Percentiles rank a stretch among this genome's conserved stretches.
Conservation (phyloP, 2,113 vertebrate species). For the Paedocypris sp. region DNA sequence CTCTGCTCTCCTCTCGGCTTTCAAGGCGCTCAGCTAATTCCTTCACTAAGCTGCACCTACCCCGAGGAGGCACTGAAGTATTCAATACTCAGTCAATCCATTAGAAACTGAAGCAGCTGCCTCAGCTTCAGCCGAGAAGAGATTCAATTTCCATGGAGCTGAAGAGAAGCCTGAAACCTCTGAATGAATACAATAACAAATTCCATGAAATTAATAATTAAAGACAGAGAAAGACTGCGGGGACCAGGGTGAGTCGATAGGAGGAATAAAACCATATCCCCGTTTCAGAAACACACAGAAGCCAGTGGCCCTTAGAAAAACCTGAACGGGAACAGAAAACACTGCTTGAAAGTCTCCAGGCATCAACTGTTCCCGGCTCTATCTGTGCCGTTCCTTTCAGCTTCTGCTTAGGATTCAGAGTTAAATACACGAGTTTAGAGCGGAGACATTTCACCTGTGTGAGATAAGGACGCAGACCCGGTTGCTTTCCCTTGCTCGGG, state of each 20-base stretch:
- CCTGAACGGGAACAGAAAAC: slow-evolving; percentile 9
- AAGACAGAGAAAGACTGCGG: slow-evolving; percentile 33
- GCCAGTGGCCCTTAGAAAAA: not conserved
- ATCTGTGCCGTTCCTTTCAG: not conserved
- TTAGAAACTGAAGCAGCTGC: slow-evolving; percentile 44
- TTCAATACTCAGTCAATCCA: slow-evolving; percentile 49
- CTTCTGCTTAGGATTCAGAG: not conserved
- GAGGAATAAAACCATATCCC: slow-evolving; percentile 38
- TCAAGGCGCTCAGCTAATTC: slow-evolving; percentile 43
- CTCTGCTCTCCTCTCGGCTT: slow-evolving; percentile 35
- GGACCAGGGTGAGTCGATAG: slow-evolving; percentile 41
- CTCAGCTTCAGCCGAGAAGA: slow-evolving; percentile 38
- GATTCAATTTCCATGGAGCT: slow-evolving; percentile 51
- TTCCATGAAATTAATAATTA: slow-evolving; percentile 50
- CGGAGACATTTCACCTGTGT: slow-evolving; percentile 4
- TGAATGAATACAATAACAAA: slow-evolving; percentile 48
- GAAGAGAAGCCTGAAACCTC: slow-evolving; percentile 39
- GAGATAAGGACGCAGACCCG: no score
- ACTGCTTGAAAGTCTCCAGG: slow-evolving; percentile 3
- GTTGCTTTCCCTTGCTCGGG: no score
- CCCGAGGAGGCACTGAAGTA: slow-evolving; percentile 40
- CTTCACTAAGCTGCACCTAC: slow-evolving; percentile 43
- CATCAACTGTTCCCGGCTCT: slow-evolving; percentile 1
- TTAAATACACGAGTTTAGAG: not conserved
- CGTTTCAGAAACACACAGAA: slow-evolving; percentile 21